phyloP scores from a whole-genome alignment of 2,113 vertebrate species.

The Illadopsis cleaveri region DNA sequence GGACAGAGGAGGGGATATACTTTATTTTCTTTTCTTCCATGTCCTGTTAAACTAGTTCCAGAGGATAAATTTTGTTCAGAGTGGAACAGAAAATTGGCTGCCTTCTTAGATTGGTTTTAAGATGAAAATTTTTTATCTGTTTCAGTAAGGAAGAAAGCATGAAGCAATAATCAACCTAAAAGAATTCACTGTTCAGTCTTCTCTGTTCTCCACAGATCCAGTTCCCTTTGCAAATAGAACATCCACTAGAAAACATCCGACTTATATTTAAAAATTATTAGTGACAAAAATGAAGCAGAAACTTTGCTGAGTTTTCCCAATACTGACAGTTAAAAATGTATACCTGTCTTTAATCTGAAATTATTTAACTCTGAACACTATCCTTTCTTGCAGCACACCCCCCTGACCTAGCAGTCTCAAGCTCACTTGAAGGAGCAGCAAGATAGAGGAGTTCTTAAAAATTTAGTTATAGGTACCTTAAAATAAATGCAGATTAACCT shows the following conservation, averaged over 20 bases:
- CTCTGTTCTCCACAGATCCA: background rate
- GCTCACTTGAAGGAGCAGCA: background rate
- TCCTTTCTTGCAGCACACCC: background rate
- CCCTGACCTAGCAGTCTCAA: background rate
- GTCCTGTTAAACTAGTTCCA: background rate
- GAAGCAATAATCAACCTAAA: background rate
- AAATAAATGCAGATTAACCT: background rate
- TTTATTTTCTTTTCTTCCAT: background rate
- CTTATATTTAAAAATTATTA: background rate
- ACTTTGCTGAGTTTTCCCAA: background rate
- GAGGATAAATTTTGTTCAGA: background rate
- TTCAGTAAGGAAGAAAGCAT: background rate
- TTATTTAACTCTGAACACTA: background rate
- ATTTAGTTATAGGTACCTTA: background rate
- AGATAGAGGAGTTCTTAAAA: background rate
- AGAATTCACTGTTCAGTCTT: background rate
- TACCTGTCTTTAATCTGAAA: background rate
- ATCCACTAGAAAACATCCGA: background rate
- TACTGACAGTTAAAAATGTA: background rate
- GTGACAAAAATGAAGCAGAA: background rate
- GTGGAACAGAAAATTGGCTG: background rate
- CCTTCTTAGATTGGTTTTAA: background rate
- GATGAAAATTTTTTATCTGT: background rate
- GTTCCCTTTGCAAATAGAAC: background rate
- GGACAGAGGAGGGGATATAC: background rate